Evolutionary conservation across 2,113 vertebrate species (phyloP).

Genomic region (Sus scrofa): DNA sequence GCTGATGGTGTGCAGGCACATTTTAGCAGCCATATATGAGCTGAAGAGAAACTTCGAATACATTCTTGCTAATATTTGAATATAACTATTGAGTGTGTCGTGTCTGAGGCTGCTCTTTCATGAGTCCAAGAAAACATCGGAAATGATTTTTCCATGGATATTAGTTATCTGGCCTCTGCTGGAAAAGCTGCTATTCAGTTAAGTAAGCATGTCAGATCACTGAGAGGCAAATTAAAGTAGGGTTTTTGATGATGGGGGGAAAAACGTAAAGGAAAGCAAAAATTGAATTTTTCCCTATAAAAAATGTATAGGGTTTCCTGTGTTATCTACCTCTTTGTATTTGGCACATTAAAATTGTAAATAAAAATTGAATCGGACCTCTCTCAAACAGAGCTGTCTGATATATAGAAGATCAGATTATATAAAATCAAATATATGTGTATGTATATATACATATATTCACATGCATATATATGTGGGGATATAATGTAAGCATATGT

Average conservation of each 20-base stretch:
- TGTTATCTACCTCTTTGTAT: constrained; percentile 61
- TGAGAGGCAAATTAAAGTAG: constrained; percentile 69
- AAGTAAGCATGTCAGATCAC: constrained; percentile 53
- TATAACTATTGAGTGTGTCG: neutral
- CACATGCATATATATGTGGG: neutral
- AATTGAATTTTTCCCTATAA: constrained; percentile 70
- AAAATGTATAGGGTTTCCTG: constrained; percentile 14
- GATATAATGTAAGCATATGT: neutral
- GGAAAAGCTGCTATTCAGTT: constrained; percentile 23
- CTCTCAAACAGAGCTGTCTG: neutral
- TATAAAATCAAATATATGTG: neutral
- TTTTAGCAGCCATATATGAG: neutral
- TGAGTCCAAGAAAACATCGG: neutral
- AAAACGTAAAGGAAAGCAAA: constrained; percentile 54
- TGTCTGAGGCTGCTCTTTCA: neutral
- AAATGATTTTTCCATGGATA: constrained; percentile 63
- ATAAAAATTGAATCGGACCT: constrained; percentile 60
- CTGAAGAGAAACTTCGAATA: neutral
- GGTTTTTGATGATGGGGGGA: constrained; percentile 67
- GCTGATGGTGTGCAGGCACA: neutral
- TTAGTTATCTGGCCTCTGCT: constrained; percentile 52
- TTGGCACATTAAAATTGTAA: constrained; percentile 59
- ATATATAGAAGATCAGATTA: neutral
- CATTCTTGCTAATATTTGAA: constrained; percentile 5
- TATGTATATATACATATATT: neutral